Evolutionary conservation across 2,888 invertebrate genomes (phyloP), one percentile per base, ranked within the genome.

Genomic region (Sericinus montela): DNA sequence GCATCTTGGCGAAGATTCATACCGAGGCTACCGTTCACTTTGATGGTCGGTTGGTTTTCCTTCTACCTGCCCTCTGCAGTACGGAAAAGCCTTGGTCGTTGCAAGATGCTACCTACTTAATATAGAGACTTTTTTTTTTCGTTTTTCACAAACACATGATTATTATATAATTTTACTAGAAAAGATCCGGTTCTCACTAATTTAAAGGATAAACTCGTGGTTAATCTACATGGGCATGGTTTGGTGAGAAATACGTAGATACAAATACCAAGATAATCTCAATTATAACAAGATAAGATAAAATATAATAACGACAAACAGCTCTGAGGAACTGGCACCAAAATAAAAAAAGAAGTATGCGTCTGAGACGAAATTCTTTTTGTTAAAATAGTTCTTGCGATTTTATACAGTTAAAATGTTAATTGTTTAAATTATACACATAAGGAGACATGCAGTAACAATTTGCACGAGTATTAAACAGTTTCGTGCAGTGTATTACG

Each of bases 81-180:
- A 64, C 81, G 81, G 78, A 80, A 85, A 78, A 77, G 72, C 86
- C 85, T 86, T 80, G 83, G 71, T 63, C 72, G 68, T 72, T 72
- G 58, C 54, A 57, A 60, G 72, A 79, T 81, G 81, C 72, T 76
- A 70, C 60, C 65, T 45, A 51, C 57, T 51, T 53, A 54, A 54
- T 58, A n/a, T n/a, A n/a, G n/a, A n/a, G n/a, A 55, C 54, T 55
- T 54, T 51, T 48, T 47, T 69, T 71, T 72, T 69, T 72, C 60
- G 59, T 19, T 51, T 47, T 37, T 40, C 34, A 14, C 5, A 8
- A 40, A 14, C 38, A 45, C 43, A 44, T 46, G 49, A 47, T 32
- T 30, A 47, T 46, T 52, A 35, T 14, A n/a, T 7, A 9, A n/a
- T 10, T 3, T n/a, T 30, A 30, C 10, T n/a, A n/a, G n/a, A n/a